Base-by-base conservation (phyloP, 2,888 invertebrate species). In the Cerastis rubricosa region DNA sequence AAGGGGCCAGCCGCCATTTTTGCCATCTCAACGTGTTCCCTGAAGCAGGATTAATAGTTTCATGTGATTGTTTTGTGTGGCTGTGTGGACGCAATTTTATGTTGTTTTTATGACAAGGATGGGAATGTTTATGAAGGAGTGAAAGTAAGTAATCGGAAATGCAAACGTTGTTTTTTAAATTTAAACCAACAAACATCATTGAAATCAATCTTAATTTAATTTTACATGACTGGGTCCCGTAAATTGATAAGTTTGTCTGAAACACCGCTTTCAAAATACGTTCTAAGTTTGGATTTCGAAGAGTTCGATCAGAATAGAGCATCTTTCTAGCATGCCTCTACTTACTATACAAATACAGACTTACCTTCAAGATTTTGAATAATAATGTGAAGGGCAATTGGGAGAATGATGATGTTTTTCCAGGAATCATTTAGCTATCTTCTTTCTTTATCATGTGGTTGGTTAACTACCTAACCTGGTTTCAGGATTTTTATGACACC, bases 1-100 rank as follows among this genome's bases (percentile, higher is more conserved):
- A 92, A 84, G 84, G 84, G 84, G 85, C 25, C 72, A 82, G 88
- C 86, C 93, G 92, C 93, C 91, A 90, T 91, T 93, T 92, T 90
- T 91, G 90, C 91, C 88, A 90, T 90, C 88, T 88, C 89, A 81
- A 86, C 87, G 86, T 90, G 90, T 88, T 90, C 86, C 82, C 74
- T 86, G 88, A 86, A 85, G 82, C 85, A 88, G 89, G 87, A 90
- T 90, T 92, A 92, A 90, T 92, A 90, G 90, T 89, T 89, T 90
- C 90, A 80, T 90, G 85, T 87, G 85, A 89, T 86, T 89, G 88
- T 89, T 89, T 89, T 88, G 83, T 82, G 81, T 79, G 74, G 12
- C 5, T 29, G 61, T 35, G 67, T 54, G 49, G 70, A 74, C 59
- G 65, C 74, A 72, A 84, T 84, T 73, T 73, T 12, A 47, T 25